Percentiles rank a stretch among this genome's conserved stretches.
phyloP scores from a whole-genome alignment of 1,140 invertebrate species.

The Penaeus chinensis region DNA sequence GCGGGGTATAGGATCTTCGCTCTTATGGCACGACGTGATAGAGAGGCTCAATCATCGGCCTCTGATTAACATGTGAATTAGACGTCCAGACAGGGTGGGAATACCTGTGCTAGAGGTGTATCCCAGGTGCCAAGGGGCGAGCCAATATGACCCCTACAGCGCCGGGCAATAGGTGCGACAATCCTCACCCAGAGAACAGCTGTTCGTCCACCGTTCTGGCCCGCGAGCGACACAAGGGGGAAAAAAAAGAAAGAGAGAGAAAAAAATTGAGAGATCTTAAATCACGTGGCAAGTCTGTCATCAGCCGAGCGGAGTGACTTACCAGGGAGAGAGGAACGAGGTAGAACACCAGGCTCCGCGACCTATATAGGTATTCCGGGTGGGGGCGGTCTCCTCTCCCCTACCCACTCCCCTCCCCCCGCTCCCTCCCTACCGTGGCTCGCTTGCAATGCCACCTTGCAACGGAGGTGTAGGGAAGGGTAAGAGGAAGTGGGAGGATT shows the following conservation, averaged over 20 bases:
- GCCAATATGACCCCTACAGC: neutral
- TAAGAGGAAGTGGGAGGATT: too few species aligned
- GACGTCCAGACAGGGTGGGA: constrained; percentile 16
- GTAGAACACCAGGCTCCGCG: too few species aligned
- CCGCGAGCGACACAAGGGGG: too few species aligned
- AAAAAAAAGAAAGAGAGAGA: neutral
- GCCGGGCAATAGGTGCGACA: neutral
- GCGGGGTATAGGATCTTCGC: neutral
- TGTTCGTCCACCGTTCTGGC: too few species aligned
- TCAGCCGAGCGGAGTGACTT: neutral
- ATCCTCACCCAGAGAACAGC: too few species aligned
- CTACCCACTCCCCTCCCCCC: too few species aligned
- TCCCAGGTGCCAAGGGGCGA: neutral
- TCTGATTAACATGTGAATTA: constrained; percentile 27
- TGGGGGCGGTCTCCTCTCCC: too few species aligned
- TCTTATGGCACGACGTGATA: neutral
- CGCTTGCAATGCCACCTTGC: too few species aligned
- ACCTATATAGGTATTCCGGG: too few species aligned
- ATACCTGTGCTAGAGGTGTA: constrained; percentile 8
- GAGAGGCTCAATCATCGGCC: constrained; percentile 11
- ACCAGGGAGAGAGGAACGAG: neutral
- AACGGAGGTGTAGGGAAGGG: too few species aligned
- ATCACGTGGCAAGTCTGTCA: constrained; percentile 6
- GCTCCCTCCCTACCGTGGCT: too few species aligned
- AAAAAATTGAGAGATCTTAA: constrained; percentile 15